Evolutionary conservation across 2,888 invertebrate genomes (phyloP), one percentile per base, ranked within the genome.

Genomic region (Schizotus pectinicornis): DNA sequence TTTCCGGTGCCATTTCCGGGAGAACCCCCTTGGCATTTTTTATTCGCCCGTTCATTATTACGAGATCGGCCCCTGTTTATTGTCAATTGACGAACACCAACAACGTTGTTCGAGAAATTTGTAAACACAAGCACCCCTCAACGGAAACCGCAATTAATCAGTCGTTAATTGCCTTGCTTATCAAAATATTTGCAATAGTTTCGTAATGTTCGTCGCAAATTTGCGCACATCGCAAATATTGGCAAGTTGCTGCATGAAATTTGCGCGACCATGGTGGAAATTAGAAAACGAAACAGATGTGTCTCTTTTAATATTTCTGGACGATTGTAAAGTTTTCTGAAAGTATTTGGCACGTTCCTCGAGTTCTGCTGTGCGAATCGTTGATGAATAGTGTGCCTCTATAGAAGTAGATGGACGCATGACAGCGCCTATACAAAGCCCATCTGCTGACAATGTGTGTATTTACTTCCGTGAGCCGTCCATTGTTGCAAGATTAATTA

Each of bases 311-410:
- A 48, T 43, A 58, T 47, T 48, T 58, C 48, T 43, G 37, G 48
- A 37, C 47, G 53, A 58, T 58, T 52, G 58, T 53, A 46, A 39
- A 51, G 43, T 48, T 51, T 48, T 53, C 48, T 53, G 53, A 48
- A 56, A 45, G 56, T 51, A 37, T 57, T 57, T 36, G 35, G 43
- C 22, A 33, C 49, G 42, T 45, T 50, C 36, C 37, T 47, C 22
- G 53, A 42, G 41, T 51, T 35, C 49, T 51, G 46, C 49, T 46
- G 50, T 46, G 53, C 54, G 53, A 54, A 59, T 47, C 46, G 52
- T 52, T 60, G 59, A 60, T 60, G 59, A 60, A 60, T 60, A 56
- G 59, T 50, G 48, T 47, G 41, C 41, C 52, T 60, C 59, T 49
- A 56, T 46, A 46, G 38, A 60, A 47, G 22, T 50, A 56, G 59